Evolutionary conservation across 2,797 vertebrate genomes (phyloP), one percentile per base, ranked within the genome.

Genomic region (Gambusia yucatana): DNA sequence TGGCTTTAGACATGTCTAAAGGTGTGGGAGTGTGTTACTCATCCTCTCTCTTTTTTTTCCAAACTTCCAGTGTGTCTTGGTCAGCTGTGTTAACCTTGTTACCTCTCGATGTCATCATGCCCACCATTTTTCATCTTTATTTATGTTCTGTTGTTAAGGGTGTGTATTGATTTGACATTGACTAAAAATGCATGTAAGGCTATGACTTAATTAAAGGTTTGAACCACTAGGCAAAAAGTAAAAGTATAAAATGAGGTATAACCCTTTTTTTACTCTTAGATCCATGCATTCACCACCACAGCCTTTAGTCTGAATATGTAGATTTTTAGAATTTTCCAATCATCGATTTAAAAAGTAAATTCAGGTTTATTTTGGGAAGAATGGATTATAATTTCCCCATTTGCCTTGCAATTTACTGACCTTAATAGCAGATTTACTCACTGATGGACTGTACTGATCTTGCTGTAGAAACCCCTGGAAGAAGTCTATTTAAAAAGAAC

Each of bases 11-110:
- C 28, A 28, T 57, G 70, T 71, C 82, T 79, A 57, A 87, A 82
- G 50, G 61, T 89, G 93, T 88, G 84, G 85, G 91, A 78, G 88
- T 86, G 77, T 61, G 87, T 85, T 90, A 82, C 79, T 92, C 82
- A 89, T 72, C 61, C 47, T 77, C 5, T 77, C 25, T 33, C 57
- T 74, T 74, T 67, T 41, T 70, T 41, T 70, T 25, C 28, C 28
- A 71, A 20, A 44, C 72, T 73, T 69, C 59, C 46, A 13, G 44
- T 84, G 69, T 75, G 16, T 73, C 5, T 50, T 8, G 52, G 22
- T 77, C 50, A 61, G 47, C 39, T 59, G 14, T 47, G 6, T 33
- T 16, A 41, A 0, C 16, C 6, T 5, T 67, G 2, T n/a, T 80
- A 69, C 48, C 13, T 52, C 41, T 67, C 3, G 3, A 11, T 61